Conservation (phyloP, 2,888 invertebrate genomes). For the Cacoxenus indagator region DNA sequence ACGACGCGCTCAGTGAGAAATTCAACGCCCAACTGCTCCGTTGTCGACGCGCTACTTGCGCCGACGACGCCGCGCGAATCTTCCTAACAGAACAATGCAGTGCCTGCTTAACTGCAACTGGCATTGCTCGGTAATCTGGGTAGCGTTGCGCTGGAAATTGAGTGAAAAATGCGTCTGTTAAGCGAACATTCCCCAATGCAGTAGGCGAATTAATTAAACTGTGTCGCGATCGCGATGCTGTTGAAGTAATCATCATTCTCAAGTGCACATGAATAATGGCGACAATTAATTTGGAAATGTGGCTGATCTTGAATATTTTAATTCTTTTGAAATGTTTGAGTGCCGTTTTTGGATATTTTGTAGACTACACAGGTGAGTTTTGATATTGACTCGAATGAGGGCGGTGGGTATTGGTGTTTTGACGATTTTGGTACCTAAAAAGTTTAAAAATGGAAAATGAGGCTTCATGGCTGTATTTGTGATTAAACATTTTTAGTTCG, state of each 20-base stretch:
- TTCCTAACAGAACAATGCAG: not conserved
- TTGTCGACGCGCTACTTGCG: not conserved
- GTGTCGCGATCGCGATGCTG: not conserved
- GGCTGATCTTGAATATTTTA: slow-evolving; percentile 23
- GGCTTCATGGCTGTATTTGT: too few species aligned
- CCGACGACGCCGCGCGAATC: too few species aligned
- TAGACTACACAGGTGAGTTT: slow-evolving; percentile 56
- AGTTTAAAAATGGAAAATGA: too few species aligned
- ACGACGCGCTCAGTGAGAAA: not conserved
- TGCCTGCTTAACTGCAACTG: not conserved
- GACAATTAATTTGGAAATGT: slow-evolving; percentile 9
- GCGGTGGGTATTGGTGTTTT: too few species aligned
- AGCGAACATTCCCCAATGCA: too few species aligned
- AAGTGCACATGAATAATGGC: slow-evolving; percentile 2
- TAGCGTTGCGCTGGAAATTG: not conserved
- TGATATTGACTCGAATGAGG: too few species aligned
- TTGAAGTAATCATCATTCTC: not conserved
- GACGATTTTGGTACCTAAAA: too few species aligned
- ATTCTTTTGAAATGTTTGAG: not conserved
- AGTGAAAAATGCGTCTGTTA: too few species aligned
- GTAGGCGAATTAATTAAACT: not conserved
- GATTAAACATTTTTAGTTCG: too few species aligned
- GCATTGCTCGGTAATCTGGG: not conserved
- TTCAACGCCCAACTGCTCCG: not conserved
- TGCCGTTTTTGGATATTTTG: slow-evolving; percentile 39